Evolutionary conservation across 2,113 vertebrate species (phyloP), one percentile per base, ranked within the genome.

Genomic region (Gambusia affinis): DNA sequence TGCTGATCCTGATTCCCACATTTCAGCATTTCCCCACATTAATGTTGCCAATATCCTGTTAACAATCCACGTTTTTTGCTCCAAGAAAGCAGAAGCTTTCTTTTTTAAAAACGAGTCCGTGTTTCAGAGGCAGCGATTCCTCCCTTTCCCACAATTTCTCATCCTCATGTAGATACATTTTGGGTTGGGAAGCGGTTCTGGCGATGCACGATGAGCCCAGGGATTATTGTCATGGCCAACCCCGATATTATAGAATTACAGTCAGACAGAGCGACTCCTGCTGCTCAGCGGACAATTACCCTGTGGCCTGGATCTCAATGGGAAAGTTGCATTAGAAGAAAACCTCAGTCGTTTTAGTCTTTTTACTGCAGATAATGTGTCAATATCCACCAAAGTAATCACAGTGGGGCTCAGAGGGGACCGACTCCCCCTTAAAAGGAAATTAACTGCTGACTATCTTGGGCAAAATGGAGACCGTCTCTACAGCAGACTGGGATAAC

Each of bases 161-260:
- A 68, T 84, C 85, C 76, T 75, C 19, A 57, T 57, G 7, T n/a
- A 57, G 77, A 80, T 68, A 63, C 61, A 79, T 86, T 60, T 76
- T 60, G 83, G 77, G 86, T 88, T 81, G 78, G 68, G 73, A 85
- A 85, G 71, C 42, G 22, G 60, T 83, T 88, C 30, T 82, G 78
- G 86, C 73, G 73, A 75, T 69, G 70, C 64, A 19, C 31, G 60
- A 83, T 67, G 83, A 87, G 78, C 85, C 67, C 70, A 3, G 61
- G 85, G 89, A 91, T 91, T 90, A 92, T 83, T 90, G 89, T 88
- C 83, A 77, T 84, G 76, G 89, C 88, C 89, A 92, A 92, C 90
- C 92, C 92, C 85, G 60, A 92, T 91, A 93, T 93, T 93, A 93
- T 88, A 87, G 88, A 87, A 91, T 93, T 92, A 92, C 83, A 89